phyloP scores from a whole-genome alignment of 2,797 vertebrate genomes.

The Decapterus maruadsi region DNA sequence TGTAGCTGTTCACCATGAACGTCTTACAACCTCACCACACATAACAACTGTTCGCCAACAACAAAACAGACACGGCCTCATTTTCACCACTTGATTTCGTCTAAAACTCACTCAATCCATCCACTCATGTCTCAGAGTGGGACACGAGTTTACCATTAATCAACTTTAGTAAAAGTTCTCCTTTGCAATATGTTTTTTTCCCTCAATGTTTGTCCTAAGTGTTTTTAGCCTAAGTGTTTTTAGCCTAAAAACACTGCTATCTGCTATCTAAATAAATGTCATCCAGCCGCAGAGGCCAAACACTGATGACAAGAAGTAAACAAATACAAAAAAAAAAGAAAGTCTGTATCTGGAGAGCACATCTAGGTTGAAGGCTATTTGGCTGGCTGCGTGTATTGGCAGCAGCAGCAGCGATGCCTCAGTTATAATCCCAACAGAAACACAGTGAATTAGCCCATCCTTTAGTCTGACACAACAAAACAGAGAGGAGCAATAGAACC shows the following conservation, averaged over 20 bases:
- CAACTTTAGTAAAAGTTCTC: background rate
- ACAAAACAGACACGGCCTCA: background rate
- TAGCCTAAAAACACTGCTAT: background rate
- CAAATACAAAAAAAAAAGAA: slow-evolving; percentile 20
- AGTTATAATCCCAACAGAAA: slow-evolving; percentile 32
- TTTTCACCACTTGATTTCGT: background rate
- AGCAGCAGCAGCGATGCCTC: slow-evolving; percentile 14
- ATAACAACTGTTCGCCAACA: background rate
- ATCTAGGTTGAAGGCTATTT: slow-evolving; percentile 48
- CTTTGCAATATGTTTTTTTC: background rate
- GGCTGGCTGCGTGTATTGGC: slow-evolving; percentile 43
- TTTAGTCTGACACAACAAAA: slow-evolving; percentile 19
- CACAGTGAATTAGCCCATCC: slow-evolving; percentile 15
- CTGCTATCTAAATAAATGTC: slow-evolving; percentile 9
- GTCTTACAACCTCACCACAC: background rate
- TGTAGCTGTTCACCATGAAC: background rate
- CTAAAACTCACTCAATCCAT: slow-evolving; percentile 5
- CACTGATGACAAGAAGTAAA: slow-evolving; percentile 31
- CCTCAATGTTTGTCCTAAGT: background rate
- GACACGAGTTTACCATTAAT: background rate
- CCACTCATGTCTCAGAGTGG: background rate
- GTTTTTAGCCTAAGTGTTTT: background rate
- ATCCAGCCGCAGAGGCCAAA: slow-evolving; percentile 9
- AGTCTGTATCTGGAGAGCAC: slow-evolving; percentile 16
- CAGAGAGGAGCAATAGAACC: slow-evolving; percentile 9